Conservation (phyloP, 2,113 vertebrate species). For the Campylomormyrus tamandua region DNA sequence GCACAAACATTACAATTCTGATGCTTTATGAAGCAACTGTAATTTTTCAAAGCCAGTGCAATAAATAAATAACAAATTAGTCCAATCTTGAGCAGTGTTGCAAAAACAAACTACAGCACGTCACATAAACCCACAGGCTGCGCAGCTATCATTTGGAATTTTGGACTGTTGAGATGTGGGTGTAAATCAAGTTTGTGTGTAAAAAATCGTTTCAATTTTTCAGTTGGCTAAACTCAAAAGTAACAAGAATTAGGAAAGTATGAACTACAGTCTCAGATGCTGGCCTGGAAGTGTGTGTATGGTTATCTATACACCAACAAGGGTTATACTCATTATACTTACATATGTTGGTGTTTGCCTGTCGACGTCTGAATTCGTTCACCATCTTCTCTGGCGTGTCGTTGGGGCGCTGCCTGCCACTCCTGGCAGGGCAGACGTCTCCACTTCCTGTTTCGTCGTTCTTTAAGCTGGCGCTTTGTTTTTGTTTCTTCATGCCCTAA, state of each 20-base stretch:
- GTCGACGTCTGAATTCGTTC: background rate
- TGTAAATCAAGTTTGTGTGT: slow-evolving; percentile 40
- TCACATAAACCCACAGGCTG: slow-evolving; percentile 29
- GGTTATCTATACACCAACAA: background rate
- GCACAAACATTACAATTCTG: background rate
- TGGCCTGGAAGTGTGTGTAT: background rate
- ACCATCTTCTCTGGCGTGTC: background rate
- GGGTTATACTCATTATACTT: background rate
- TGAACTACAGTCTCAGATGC: slow-evolving; percentile 22
- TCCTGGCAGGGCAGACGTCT: background rate
- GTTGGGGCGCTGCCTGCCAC: background rate
- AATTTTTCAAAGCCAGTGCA: background rate
- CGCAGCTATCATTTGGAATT: slow-evolving; percentile 25
- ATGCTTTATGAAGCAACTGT: slow-evolving; percentile 28
- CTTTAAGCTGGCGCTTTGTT: background rate
- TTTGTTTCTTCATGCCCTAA: slow-evolving; percentile 3
- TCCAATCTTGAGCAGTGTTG: slow-evolving; percentile 19
- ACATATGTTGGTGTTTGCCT: background rate
- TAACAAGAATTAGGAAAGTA: slow-evolving; percentile 25
- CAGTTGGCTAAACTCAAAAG: slow-evolving; percentile 30
- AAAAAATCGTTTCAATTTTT: slow-evolving; percentile 28
- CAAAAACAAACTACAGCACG: slow-evolving; percentile 34
- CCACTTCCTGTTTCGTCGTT: background rate
- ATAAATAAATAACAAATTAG: slow-evolving; percentile 29
- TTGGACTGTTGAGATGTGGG: slow-evolving; percentile 36